Base-by-base conservation (phyloP, 2,888 invertebrate species). In the Bugulina stolonifera region DNA sequence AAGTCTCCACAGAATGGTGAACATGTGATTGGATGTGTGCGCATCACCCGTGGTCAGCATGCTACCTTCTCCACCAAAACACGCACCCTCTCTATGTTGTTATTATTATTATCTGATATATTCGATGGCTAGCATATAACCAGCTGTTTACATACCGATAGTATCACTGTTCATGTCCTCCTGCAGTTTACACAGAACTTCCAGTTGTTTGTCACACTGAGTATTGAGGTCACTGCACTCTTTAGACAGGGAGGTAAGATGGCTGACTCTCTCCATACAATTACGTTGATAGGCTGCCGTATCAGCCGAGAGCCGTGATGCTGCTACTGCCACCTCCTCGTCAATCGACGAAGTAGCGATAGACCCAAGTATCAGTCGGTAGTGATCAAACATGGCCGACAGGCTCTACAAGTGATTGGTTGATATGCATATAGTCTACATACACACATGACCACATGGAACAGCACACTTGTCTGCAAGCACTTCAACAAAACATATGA, bases 321-420 rank as follows among this genome's bases (percentile, higher is more conserved):
- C 29, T 27, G 64, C 34, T n/a, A 64, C 5, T 29, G 64, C 64
- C 32, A 64, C 64, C n/a, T 18, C 27, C 14, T 64, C 64, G 27
- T 64, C 64, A 32, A n/a, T 64, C 14, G 64, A 14, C 18, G 32
- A 64, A 10, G 64, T 32, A 64, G 64, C 64, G 29, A 64, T 64
- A 2, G 64, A 64, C 2, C 64, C 34, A 5, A 64, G 64, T 32
- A 64, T 27, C 64, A 64, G 64, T 32, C 64, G 64, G 32, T 64
- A 64, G 22, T 32, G 64, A 64, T 64, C 64, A 64, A 64, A 64
- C 64, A 64, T 64, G 29, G 64, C 32, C 27, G 64, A 64, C 64
- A 64, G 32, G n/a, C 27, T 64, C 64, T 64, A n/a, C 2, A 34
- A 64, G n/a, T 5, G 25, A 52, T 10, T 14, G 52, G 52, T 14